Evolutionary conservation across 2,113 vertebrate species (phyloP), one percentile per base, ranked within the genome.

Genomic region (Nesogale talazaci): DNA sequence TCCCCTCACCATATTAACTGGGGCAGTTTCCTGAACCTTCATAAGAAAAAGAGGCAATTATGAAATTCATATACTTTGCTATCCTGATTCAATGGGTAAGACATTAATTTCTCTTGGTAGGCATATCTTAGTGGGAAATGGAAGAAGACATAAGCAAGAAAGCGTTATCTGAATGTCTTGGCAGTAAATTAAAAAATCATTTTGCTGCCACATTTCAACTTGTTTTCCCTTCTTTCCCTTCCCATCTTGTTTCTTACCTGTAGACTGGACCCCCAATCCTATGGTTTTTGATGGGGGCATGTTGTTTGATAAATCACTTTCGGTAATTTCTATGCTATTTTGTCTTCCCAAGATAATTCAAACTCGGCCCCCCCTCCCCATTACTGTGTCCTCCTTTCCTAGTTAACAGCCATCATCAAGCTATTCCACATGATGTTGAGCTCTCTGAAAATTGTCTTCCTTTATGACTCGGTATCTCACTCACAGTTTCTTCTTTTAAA

Each of bases 21-120:
- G 82, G 70, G 34, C 16, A 92, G 46, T 86, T 94, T 86, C 72
- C 77, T 82, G 52, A 94, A 19, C 17, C 87, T 15, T 52, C n/a
- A 27, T 75, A 83, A 85, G 85, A 85, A 94, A 90, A 14, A 67
- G 63, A 76, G 36, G 22, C 3, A 83, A 61, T 6, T 86, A 4
- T 72, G 29, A 90, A 65, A 57, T 67, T 14, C 8, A 1, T 70
- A 31, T 82, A 15, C 59, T 52, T 61, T 88, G 25, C 29, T 57
- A 76, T 46, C 63, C 17, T 59, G 42, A 52, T 29, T 14, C 61
- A 57, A 69, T 83, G 14, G 23, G 0, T 69, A 57, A 78, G 29
- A 3, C 72, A 70, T 75, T 70, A 78, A 70, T 75, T 70, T 83
- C 52, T 94, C 29, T 88, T 40, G 52, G 2, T 7, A 14, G 6